Evolutionary conservation across 1,140 invertebrate genomes (phyloP).

Genomic region (Leptoteleia sp.): DNA sequence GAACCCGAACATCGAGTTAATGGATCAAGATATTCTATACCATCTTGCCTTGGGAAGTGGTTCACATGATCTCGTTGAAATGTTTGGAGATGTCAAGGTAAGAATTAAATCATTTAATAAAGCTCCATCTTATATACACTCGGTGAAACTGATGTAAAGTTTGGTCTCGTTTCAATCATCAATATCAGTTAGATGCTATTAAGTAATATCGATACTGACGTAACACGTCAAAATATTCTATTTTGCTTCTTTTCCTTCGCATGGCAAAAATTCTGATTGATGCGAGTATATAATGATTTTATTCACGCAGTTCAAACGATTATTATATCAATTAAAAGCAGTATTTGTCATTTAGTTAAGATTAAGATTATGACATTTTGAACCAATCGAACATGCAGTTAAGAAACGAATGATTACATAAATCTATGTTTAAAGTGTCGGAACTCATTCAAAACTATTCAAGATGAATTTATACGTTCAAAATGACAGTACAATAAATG

Average conservation of each 20-base stretch:
- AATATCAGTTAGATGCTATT: slow-evolving; percentile 18
- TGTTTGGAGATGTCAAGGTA: slow-evolving; percentile 98
- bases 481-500: too few species aligned
- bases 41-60: slow-evolving; percentile 95
- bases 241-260: slow-evolving; percentile 1
- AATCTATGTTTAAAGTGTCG: too few species aligned
- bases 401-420: too few species aligned
- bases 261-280: slow-evolving; percentile 8
- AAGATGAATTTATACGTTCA: too few species aligned
- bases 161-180: slow-evolving; percentile 1
- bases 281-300: neutral
- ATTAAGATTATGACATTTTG: slow-evolving; percentile 11
- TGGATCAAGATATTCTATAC: slow-evolving; percentile 97
- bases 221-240: slow-evolving; percentile 1
- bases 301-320: neutral
- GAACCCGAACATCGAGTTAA: slow-evolving; percentile 93
- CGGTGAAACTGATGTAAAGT: slow-evolving; percentile 9
- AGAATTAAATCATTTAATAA: slow-evolving; percentile 46
- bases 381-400: slow-evolving; percentile 8
- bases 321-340: slow-evolving; percentile 8
- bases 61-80: slow-evolving; percentile 95
- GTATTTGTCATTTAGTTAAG: slow-evolving; percentile 16
- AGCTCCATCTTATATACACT: neutral
- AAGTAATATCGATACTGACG: slow-evolving; percentile 3
- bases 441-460: too few species aligned